Conservation (phyloP, 1,140 invertebrate species). For the Sycophaga agraensis region DNA sequence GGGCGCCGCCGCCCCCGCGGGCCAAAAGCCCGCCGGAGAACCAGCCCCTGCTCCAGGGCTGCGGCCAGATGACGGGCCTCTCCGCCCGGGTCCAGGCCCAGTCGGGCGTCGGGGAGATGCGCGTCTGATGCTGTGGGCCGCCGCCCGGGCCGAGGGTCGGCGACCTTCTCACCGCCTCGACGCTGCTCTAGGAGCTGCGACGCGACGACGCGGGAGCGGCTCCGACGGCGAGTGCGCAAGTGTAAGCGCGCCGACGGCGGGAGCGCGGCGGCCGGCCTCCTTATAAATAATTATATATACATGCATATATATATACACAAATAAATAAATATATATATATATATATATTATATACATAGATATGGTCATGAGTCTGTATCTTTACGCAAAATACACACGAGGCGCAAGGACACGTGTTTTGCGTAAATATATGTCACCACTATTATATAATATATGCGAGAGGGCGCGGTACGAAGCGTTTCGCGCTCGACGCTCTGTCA, state of each 20-base stretch:
- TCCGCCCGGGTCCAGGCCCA: conserved; percentile 61
- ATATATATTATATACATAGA: too few relatives aligned
- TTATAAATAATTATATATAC: conserved; percentile 12
- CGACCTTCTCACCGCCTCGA: conserved; percentile 53
- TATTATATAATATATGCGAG: neutral
- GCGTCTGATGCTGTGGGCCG: conserved; percentile 73
- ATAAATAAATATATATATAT: neutral
- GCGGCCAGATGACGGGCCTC: conserved; percentile 43
- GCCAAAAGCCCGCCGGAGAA: conserved; percentile 62
- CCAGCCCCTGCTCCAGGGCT: conserved; percentile 56
- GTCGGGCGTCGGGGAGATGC: conserved; percentile 79
- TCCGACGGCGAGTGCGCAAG: neutral
- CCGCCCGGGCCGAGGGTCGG: conserved; percentile 52
- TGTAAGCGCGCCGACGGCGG: neutral
- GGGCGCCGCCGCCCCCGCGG: conserved; percentile 61
- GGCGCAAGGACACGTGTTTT: conserved; percentile 12
- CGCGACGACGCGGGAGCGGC: neutral
- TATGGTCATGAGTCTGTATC: conserved; percentile 3
- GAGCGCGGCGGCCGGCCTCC: neutral
- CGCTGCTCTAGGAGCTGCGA: conserved; percentile 48
- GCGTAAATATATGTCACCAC: conserved; percentile 2
- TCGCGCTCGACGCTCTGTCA: too few relatives aligned
- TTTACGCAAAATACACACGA: conserved; percentile 17
- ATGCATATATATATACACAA: neutral
- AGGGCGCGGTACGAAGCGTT: neutral